phyloP scores from a whole-genome alignment of 1,140 invertebrate genomes.

The Trichonephila clavipes region DNA sequence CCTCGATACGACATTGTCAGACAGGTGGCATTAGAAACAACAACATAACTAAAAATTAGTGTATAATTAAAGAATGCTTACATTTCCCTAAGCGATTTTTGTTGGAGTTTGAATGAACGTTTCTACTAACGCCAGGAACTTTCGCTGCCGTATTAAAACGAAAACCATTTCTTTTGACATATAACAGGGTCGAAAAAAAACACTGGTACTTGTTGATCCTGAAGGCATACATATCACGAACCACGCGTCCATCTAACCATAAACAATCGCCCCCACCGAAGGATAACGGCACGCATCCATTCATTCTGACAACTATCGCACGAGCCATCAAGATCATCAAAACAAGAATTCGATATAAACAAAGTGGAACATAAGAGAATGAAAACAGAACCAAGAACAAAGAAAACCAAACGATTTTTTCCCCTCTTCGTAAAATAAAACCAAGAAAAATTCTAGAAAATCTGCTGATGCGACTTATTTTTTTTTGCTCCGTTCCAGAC shows the following conservation, averaged over 20 bases:
- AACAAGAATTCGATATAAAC: slow-evolving; percentile 27
- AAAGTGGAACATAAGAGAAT: background rate
- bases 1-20: too few species aligned
- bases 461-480: slow-evolving; percentile 4
- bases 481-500: background rate
- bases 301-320: background rate
- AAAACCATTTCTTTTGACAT: background rate
- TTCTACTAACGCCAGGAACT: too few species aligned
- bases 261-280: background rate
- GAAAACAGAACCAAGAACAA: background rate
- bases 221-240: background rate
- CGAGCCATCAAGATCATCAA: background rate
- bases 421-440: too few species aligned
- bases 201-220: background rate
- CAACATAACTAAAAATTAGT: too few species aligned
- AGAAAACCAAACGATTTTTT: background rate
- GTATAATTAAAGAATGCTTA: too few species aligned
- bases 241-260: background rate
- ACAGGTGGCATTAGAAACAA: too few species aligned
- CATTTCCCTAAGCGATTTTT: too few species aligned
- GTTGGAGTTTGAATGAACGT: too few species aligned
- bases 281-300: background rate
- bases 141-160: too few species aligned
- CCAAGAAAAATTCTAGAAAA: background rate
- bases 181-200: background rate